Evolutionary conservation across 2,888 invertebrate genomes (phyloP).

Genomic region (Hyposoter dolosus): DNA sequence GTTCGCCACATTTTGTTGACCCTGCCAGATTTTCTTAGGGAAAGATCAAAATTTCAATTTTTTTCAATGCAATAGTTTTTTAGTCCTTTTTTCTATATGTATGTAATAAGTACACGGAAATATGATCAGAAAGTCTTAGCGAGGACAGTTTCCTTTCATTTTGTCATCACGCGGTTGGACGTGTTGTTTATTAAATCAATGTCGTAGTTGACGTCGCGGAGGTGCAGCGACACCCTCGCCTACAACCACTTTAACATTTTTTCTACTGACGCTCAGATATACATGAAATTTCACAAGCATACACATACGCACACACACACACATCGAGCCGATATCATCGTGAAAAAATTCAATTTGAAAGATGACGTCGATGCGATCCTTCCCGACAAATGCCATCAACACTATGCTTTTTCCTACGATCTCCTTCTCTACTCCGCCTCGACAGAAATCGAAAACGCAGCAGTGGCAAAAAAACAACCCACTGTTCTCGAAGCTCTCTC

Average conservation of each 20-base stretch:
- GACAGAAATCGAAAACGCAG: not conserved
- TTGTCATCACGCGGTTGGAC: constrained; percentile 31
- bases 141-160: not conserved
- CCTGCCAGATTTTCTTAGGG: too few species aligned
- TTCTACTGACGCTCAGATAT: constrained; percentile 2
- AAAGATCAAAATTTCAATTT: too few species aligned
- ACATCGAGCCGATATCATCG: constrained; percentile 31
- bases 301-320: not conserved
- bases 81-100: not conserved
- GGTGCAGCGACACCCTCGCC: constrained; percentile 28
- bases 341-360: constrained; percentile 62
- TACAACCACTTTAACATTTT: constrained; percentile 21
- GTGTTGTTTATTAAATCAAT: constrained; percentile 62
- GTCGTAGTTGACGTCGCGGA: constrained; percentile 38
- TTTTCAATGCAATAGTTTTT: too few species aligned
- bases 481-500: not conserved
- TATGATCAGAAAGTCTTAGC: not conserved
- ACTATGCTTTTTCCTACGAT: not conserved
- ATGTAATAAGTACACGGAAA: not conserved
- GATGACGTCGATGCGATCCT: constrained; percentile 58
- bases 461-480: constrained; percentile 13
- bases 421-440: not conserved
- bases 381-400: constrained; percentile 49
- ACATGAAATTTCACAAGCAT: constrained; percentile 15
- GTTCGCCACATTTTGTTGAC: too few species aligned